Conservation (phyloP, 2,888 invertebrate genomes). For the Acrocera orbiculus region DNA sequence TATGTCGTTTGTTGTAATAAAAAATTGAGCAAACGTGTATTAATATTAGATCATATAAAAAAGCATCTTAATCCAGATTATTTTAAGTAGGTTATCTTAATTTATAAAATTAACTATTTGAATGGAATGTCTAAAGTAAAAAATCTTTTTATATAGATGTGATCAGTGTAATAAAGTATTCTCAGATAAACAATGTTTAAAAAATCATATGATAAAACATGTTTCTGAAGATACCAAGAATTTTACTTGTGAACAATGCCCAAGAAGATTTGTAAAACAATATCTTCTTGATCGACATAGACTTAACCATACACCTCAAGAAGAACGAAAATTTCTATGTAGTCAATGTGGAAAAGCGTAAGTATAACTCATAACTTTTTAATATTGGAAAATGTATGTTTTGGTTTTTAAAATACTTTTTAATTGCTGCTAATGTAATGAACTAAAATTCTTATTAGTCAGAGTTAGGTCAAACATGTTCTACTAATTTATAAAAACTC, state of each 20-base stretch:
- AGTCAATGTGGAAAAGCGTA: constrained; percentile 21
- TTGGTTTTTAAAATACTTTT: too few species aligned
- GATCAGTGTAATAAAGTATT: constrained; percentile 25
- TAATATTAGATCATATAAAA: constrained; percentile 26
- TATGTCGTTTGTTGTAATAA: constrained; percentile 26
- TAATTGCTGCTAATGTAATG: too few species aligned
- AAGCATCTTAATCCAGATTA: constrained; percentile 27
- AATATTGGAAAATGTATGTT: too few species aligned
- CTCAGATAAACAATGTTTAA: constrained; percentile 25
- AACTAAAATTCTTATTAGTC: too few species aligned
- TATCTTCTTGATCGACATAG: constrained; percentile 26
- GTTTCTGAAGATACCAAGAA: constrained; percentile 24
- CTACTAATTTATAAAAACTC: too few species aligned
- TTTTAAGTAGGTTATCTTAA: constrained; percentile 20
- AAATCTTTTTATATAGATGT: constrained; percentile 16
- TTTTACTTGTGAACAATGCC: constrained; percentile 24
- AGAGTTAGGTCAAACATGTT: too few species aligned
- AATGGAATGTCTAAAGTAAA: too few species aligned
- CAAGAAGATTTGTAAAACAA: constrained; percentile 25
- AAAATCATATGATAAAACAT: constrained; percentile 26
- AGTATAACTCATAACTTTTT: constrained; percentile 4
- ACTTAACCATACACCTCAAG: constrained; percentile 22
- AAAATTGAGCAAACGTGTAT: constrained; percentile 24
- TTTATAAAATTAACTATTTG: too few species aligned
- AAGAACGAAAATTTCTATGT: constrained; percentile 20